A percentile compares a stretch with the other conserved stretches of the same genome.
These are phyloP conservation scores for Drosophila mettleri DNA, from an alignment of 2,888 invertebrate genomes.

Conservation along the genomic window DNA sequence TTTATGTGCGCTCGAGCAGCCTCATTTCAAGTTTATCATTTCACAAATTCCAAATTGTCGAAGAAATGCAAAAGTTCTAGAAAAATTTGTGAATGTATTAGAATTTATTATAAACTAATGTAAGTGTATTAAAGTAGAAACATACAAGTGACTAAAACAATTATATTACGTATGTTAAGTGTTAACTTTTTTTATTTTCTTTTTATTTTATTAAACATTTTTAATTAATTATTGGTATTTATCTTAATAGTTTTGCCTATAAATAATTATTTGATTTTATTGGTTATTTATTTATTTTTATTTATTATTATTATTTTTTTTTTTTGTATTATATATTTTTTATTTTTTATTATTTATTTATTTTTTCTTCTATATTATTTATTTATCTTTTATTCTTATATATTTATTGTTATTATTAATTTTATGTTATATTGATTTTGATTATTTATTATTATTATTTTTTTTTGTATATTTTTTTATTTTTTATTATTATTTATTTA, in stretches of 20 bases:
- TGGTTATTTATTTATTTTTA: background rate
- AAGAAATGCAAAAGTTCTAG: background rate
- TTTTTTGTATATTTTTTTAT: background rate
- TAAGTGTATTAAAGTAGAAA: background rate
- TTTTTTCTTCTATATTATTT: no score
- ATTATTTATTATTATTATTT: background rate
- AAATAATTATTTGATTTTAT: background rate
- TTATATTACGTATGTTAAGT: no score
- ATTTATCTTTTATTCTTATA: no score
- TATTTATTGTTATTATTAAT: background rate
- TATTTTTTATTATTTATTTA: no score
- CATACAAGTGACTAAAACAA: no score
- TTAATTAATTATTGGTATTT: no score
- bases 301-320: no score
- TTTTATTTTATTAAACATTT: background rate
- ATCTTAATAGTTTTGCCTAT: no score
- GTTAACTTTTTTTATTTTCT: no score
- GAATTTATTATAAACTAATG: background rate
- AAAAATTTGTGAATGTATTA: background rate
- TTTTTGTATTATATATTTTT: no score
- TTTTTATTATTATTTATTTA: background rate
- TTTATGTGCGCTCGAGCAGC: slow-evolving; percentile 38
- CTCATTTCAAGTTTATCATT: slow-evolving; percentile 38
- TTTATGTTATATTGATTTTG: no score
- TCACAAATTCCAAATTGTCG: background rate